Conservation (phyloP, 1,140 invertebrate species). For the Thaumatotibia leucotreta region DNA sequence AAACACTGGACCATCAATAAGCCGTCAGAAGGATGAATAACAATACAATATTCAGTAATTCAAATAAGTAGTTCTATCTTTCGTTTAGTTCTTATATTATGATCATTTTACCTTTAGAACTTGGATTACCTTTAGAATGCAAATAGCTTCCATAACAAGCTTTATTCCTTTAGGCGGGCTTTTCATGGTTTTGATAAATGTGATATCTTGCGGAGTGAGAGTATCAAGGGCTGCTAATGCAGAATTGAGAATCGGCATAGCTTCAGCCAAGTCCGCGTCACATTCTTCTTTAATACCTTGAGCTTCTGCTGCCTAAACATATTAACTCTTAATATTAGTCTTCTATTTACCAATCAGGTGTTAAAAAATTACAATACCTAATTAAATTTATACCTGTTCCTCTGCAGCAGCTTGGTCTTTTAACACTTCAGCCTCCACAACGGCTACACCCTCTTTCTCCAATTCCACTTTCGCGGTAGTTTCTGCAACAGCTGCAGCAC, state of each 20-base stretch:
- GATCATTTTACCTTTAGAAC: background rate
- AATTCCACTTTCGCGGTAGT: slow-evolving; percentile 88
- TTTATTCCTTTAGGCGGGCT: slow-evolving; percentile 95
- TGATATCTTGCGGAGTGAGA: slow-evolving; percentile 93
- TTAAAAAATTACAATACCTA: background rate
- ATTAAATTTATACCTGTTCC: slow-evolving; percentile 79
- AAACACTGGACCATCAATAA: too few species aligned
- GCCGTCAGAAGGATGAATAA: too few species aligned
- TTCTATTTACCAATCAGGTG: background rate
- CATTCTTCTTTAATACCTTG: slow-evolving; percentile 97
- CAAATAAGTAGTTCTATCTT: too few species aligned
- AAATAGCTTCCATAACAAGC: slow-evolving; percentile 97
- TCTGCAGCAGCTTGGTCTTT: slow-evolving; percentile 81
- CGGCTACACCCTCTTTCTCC: slow-evolving; percentile 90
- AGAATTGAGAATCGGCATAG: slow-evolving; percentile 94
- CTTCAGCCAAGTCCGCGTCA: slow-evolving; percentile 94
- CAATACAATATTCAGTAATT: too few species aligned
- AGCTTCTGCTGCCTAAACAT: slow-evolving; percentile 81
- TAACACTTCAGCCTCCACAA: slow-evolving; percentile 84
- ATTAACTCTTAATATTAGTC: background rate
- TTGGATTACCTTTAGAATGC: slow-evolving; percentile 88
- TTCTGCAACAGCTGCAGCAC: slow-evolving; percentile 89
- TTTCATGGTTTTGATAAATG: slow-evolving; percentile 98
- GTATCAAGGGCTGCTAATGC: slow-evolving; percentile 94
- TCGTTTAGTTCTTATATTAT: too few species aligned